phyloP scores from a whole-genome alignment of 2,888 invertebrate species.

The Mythimna vitellina region DNA sequence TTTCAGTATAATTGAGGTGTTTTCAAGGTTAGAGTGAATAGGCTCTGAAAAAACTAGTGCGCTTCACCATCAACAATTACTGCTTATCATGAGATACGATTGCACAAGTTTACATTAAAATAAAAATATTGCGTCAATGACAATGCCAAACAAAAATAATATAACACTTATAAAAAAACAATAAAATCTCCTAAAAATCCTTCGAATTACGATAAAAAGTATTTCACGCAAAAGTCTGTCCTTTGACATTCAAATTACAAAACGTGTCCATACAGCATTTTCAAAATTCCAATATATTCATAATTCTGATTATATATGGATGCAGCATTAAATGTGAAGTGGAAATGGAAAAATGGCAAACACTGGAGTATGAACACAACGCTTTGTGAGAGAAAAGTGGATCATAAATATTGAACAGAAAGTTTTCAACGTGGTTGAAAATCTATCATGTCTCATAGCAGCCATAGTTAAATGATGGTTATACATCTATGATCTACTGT shows the following conservation, averaged over 20 bases:
- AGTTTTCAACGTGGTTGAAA: slow-evolving; percentile 64
- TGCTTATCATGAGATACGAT: too few relatives aligned
- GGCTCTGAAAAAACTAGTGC: too few relatives aligned
- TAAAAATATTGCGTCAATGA: too few relatives aligned
- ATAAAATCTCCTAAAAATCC: too few relatives aligned
- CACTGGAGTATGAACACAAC: slow-evolving; percentile 66
- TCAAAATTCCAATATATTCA: slow-evolving; percentile 1
- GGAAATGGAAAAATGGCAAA: slow-evolving; percentile 62
- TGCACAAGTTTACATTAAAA: too few relatives aligned
- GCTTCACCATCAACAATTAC: too few relatives aligned
- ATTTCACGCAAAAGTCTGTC: too few relatives aligned
- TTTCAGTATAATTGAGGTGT: too few relatives aligned
- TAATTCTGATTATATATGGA: slow-evolving; percentile 25
- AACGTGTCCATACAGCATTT: not conserved
- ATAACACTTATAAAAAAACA: too few relatives aligned
- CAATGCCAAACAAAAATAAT: too few relatives aligned
- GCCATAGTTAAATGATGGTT: slow-evolving; percentile 31
- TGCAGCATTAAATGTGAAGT: slow-evolving; percentile 54
- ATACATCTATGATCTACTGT: not conserved
- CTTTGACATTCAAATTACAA: not conserved
- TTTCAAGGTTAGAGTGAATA: too few relatives aligned
- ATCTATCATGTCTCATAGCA: slow-evolving; percentile 55
- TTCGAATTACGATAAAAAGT: too few relatives aligned
- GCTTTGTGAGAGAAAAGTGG: slow-evolving; percentile 68
- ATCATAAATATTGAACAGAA: slow-evolving; percentile 73